phyloP scores from a whole-genome alignment of 2,113 vertebrate species.

The Myotis brandtii region DNA sequence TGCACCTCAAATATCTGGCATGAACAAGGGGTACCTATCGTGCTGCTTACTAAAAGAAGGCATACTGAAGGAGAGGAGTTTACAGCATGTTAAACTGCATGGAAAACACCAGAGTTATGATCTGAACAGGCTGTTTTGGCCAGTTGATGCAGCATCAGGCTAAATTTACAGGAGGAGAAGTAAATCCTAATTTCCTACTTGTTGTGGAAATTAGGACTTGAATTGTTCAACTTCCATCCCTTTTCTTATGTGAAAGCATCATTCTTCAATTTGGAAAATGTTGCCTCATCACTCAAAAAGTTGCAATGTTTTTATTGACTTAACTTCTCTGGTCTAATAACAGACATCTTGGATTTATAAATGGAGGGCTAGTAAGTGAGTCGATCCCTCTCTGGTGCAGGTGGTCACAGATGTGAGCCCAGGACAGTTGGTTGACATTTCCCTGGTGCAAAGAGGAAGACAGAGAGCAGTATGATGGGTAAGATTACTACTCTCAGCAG shows the following conservation, averaged over 20 bases:
- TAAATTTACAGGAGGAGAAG: not conserved
- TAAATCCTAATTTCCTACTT: not conserved
- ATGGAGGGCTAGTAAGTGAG: not conserved
- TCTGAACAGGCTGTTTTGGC: not conserved
- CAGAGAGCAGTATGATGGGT: not conserved
- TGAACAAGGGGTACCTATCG: not conserved
- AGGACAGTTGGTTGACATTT: not conserved
- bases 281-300: not conserved
- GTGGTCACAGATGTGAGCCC: not conserved
- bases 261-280: slow-evolving; percentile 43
- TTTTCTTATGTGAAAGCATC: not conserved
- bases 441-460: not conserved
- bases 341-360: not conserved
- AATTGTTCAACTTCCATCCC: not conserved
- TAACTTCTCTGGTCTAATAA: not conserved
- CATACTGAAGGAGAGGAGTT: not conserved
- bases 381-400: not conserved
- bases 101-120: not conserved
- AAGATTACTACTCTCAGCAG: not conserved
- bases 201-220: not conserved
- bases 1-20: not conserved
- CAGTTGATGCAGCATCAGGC: not conserved
- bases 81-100: not conserved
- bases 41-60: not conserved
- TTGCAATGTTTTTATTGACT: not conserved